Evolutionary conservation across 2,888 invertebrate species (phyloP).

Genomic region (Bombylius discolor): DNA sequence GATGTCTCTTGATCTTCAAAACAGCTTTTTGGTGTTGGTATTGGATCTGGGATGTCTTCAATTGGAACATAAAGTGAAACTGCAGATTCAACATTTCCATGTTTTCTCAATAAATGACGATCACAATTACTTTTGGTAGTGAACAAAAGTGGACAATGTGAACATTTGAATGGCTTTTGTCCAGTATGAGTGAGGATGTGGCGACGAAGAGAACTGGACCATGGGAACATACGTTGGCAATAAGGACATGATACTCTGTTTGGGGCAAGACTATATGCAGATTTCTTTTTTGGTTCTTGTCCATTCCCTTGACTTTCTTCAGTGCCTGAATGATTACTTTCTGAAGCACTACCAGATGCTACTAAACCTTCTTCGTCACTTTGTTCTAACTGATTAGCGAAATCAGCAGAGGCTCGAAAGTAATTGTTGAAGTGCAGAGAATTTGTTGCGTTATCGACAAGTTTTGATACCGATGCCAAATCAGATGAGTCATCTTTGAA

Average conservation of each 20-base stretch:
- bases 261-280: conserved; percentile 89
- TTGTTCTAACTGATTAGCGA: conserved; percentile 34
- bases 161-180: conserved; percentile 92
- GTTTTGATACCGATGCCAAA: conserved; percentile 62
- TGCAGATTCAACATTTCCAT: conserved; percentile 46
- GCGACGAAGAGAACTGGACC: conserved; percentile 89
- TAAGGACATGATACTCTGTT: conserved; percentile 88
- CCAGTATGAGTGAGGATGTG: conserved; percentile 89
- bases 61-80: conserved; percentile 39
- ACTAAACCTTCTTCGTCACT: conserved; percentile 64
- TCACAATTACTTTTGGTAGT: conserved; percentile 97
- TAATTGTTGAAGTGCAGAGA: conserved; percentile 49
- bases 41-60: conserved; percentile 33
- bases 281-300: conserved; percentile 60
- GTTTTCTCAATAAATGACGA: conserved; percentile 81
- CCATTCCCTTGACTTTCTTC: conserved; percentile 44
- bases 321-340: conserved; percentile 70
- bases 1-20: conserved; percentile 24
- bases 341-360: conserved; percentile 64
- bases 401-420: conserved; percentile 36
- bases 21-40: conserved; percentile 31
- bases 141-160: conserved; percentile 82
- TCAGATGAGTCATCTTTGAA: conserved; percentile 46
- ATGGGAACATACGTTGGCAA: conserved; percentile 88
- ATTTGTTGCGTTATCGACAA: conserved; percentile 61